Base-by-base conservation (phyloP, 2,797 vertebrate genomes). In the Agapornis canus region DNA sequence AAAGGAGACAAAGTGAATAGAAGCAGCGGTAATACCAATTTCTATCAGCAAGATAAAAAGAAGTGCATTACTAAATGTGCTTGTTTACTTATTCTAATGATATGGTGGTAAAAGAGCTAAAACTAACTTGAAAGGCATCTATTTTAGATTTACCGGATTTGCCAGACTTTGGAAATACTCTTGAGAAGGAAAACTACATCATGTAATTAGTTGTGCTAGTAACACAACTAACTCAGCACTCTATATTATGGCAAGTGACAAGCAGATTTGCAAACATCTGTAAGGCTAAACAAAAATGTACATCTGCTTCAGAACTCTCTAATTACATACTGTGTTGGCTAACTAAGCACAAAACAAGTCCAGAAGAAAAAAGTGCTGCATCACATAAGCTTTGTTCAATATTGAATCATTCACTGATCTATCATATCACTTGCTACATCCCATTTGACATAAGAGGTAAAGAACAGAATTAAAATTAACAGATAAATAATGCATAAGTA, bases 401-500 rank as follows among this genome's bases (percentile, higher is more conserved):
- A 94, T 16, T 95, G 96, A 98, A 97, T 95, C 96, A 73, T 83
- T 96, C 95, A 86, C 88, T 94, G 96, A 97, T 97, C 97, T 96
- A 95, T 97, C 97, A 82, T 97, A 96, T 96, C 96, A 88, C 94
- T 97, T 95, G 96, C 95, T 97, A 95, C 91, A 97, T 95, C 96
- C 97, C 40, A 32, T 97, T 81, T 97, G 97, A 97, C 97, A 97
- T 96, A 94, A 96, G 94, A 96, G 82, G 93, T 95, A 95, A 96
- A 96, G 91, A 95, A 88, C 86, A 84, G 93, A 96, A 97, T 96
- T 95, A 95, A 97, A 96, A 97, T 97, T 97, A 98, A 96, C 97
- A 97, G 97, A 98, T 98, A 98, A 97, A 98, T 98, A 98, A 98
- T 98, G 98, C 97, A 98, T 98, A 98, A 98, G 97, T 97, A 98